Evolutionary conservation across 2,113 vertebrate species (phyloP).

Genomic region (Callaeas wilsoni): DNA sequence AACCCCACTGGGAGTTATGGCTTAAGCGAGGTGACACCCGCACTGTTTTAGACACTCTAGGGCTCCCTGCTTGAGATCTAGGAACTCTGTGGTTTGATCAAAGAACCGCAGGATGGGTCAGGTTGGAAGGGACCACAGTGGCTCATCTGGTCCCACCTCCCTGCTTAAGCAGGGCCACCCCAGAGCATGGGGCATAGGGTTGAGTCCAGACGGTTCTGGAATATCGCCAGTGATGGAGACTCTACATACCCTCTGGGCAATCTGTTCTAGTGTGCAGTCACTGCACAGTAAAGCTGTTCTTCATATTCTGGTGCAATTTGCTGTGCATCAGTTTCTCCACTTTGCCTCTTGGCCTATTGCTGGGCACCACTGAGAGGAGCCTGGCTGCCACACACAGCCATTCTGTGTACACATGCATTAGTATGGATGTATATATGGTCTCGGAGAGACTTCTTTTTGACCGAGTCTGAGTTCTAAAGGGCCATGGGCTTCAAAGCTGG

Average conservation of each 20-base stretch:
- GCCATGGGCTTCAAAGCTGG: background rate
- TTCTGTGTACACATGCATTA: fast-evolving
- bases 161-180: background rate
- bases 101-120: background rate
- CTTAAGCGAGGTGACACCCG: background rate
- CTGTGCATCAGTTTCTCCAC: no score
- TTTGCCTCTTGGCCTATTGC: background rate
- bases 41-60: background rate
- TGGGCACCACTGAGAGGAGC: background rate
- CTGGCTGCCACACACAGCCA: background rate
- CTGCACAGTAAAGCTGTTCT: background rate
- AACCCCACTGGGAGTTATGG: background rate
- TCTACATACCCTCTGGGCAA: background rate
- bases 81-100: background rate
- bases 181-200: background rate
- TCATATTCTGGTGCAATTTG: background rate
- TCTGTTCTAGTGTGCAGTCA: no score
- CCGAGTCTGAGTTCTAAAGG: background rate
- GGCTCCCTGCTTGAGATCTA: background rate
- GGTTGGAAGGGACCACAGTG: background rate
- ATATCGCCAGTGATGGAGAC: background rate
- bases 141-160: background rate
- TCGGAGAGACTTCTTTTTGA: background rate
- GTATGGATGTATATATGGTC: background rate
- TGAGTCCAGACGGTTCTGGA: fast-evolving